Percentiles rank a stretch among this genome's conserved stretches.
Evolutionary conservation across 2,888 invertebrate genomes (phyloP).

Genomic region (Clepsis dumicolana): DNA sequence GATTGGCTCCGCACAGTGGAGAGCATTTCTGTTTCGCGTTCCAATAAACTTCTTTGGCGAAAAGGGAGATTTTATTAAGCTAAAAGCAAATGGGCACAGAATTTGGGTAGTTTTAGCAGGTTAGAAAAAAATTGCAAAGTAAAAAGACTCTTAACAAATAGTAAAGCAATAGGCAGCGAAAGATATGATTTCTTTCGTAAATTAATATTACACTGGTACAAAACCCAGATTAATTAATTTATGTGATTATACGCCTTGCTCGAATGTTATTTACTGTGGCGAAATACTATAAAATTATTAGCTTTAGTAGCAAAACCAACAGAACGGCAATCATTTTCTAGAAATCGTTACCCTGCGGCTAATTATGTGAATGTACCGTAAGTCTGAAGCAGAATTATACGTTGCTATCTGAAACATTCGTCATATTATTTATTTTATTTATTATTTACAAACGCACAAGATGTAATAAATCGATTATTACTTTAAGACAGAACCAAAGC

Average conservation of each 20-base stretch:
- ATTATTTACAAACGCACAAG: not conserved
- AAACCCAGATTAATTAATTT: not conserved
- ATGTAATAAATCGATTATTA: no score
- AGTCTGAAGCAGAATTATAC: not conserved
- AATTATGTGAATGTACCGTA: not conserved
- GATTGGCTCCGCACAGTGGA: conserved; percentile 28
- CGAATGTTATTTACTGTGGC: no score
- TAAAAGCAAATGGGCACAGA: not conserved
- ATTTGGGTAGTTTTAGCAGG: no score
- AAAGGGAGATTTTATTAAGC: not conserved
- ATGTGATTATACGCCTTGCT: not conserved
- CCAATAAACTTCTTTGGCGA: not conserved
- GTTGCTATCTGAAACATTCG: not conserved
- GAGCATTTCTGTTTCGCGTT: conserved; percentile 1
- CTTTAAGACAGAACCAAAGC: no score
- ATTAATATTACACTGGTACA: not conserved
- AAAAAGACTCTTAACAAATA: no score
- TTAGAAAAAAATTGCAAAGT: no score
- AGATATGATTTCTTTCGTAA: not conserved
- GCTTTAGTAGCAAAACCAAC: not conserved
- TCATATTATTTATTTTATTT: not conserved
- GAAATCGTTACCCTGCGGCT: not conserved
- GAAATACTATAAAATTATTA: not conserved
- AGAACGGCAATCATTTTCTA: not conserved
- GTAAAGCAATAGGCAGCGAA: not conserved